These are phyloP conservation scores for Onychomys leucogaster DNA, from an alignment of 2,797 vertebrate genomes.

Conservation along the genomic window DNA sequence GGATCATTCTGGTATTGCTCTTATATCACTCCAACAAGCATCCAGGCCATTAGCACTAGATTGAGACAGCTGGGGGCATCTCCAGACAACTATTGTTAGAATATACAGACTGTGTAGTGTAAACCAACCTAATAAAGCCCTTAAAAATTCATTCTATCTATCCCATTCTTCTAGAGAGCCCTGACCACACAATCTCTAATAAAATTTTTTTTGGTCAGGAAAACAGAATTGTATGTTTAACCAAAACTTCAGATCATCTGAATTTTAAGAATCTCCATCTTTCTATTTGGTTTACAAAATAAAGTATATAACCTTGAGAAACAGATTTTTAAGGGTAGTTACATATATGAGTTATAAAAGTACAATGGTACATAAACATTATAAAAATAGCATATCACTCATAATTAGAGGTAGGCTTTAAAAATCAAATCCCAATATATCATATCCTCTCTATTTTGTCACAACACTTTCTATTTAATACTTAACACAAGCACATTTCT, in stretches of 20 bases:
- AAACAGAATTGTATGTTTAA: constrained; percentile 55
- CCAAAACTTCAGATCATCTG: constrained; percentile 29
- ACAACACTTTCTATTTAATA: constrained; percentile 74
- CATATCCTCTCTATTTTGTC: constrained; percentile 75
- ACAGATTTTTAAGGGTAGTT: constrained; percentile 14
- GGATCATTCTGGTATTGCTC: rapidly evolving
- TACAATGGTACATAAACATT: constrained; percentile 64
- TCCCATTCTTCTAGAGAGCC: not conserved
- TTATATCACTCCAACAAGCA: not conserved
- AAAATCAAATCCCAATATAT: constrained; percentile 75
- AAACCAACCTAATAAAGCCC: not conserved
- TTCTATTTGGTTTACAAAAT: constrained; percentile 71
- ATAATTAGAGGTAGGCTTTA: constrained; percentile 89
- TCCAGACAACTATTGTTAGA: not conserved
- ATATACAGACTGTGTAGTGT: not conserved
- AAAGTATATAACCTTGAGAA: constrained; percentile 83
- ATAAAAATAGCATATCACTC: constrained; percentile 77
- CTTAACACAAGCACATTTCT: constrained; percentile 72
- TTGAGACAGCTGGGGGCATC: not conserved
- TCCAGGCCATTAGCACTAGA: not conserved
- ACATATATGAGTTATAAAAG: constrained; percentile 72
- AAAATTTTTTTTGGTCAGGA: not conserved
- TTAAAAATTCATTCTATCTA: not conserved
- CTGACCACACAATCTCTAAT: not conserved
- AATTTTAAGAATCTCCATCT: constrained; percentile 62